phyloP scores from a whole-genome alignment of 2,113 vertebrate species.

The Synodontis membranacea region DNA sequence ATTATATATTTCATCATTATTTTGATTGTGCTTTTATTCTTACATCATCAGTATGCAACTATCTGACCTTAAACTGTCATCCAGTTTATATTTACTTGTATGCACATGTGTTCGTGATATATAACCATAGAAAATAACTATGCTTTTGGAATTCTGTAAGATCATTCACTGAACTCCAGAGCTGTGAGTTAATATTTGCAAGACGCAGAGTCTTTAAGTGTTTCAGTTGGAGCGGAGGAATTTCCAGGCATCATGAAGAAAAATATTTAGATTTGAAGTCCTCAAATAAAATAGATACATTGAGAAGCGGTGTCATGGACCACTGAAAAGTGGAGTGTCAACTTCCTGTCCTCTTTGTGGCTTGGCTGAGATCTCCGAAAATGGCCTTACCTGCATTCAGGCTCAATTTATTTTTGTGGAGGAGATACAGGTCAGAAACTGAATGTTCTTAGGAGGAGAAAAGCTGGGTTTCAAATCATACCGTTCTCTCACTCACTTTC shows the following conservation, averaged over 20 bases:
- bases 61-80: background rate
- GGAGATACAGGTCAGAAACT: constrained; percentile 57
- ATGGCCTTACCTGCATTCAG: constrained; percentile 59
- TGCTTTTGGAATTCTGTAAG: constrained; percentile 47
- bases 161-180: constrained; percentile 50
- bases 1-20: background rate
- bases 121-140: constrained; percentile 14
- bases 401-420: constrained; percentile 54
- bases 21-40: background rate
- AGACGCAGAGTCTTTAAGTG: constrained; percentile 49
- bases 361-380: constrained; percentile 60
- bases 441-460: constrained; percentile 25
- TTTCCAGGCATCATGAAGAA: constrained; percentile 58
- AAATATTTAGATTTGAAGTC: constrained; percentile 59
- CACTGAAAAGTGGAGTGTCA: constrained; percentile 59
- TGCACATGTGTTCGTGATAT: constrained; percentile 21
- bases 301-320: constrained; percentile 57
- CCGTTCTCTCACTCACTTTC: background rate
- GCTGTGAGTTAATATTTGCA: constrained; percentile 60
- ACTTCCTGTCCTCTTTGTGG: constrained; percentile 56
- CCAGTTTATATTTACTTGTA: background rate
- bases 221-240: constrained; percentile 56
- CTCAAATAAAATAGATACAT: constrained; percentile 63
- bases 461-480: constrained; percentile 13
- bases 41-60: background rate